These are phyloP conservation scores for Valencia hispanica DNA, from an alignment of 2,797 vertebrate genomes.

Conservation along the genomic window DNA sequence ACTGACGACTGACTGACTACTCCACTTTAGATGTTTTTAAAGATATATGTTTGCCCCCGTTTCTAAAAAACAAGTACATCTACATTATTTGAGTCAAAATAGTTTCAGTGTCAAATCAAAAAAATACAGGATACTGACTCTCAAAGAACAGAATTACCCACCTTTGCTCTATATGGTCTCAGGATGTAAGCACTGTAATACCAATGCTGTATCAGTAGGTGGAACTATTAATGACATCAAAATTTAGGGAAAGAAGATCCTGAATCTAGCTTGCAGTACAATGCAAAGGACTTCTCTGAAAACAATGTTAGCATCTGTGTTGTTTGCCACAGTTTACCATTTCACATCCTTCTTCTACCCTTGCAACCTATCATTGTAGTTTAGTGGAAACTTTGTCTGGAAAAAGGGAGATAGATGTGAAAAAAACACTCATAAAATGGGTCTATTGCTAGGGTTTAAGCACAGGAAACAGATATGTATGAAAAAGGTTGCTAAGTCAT, in stretches of 20 bases:
- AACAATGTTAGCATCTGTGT: not conserved
- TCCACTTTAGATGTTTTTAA: too few relatives aligned
- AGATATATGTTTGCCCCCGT: too few relatives aligned
- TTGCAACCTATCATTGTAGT: not conserved
- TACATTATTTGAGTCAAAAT: too few relatives aligned
- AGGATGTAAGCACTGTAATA: not conserved
- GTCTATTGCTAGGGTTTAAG: not conserved
- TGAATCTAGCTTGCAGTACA: not conserved
- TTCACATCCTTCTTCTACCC: not conserved
- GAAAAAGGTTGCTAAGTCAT: not conserved
- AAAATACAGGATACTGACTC: too few relatives aligned
- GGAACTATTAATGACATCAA: not conserved
- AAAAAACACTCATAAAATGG: not conserved
- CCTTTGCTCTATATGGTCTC: not conserved
- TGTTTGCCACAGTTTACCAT: not conserved
- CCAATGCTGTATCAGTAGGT: not conserved
- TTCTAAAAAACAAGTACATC: too few relatives aligned
- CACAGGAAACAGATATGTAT: not conserved
- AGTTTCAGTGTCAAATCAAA: too few relatives aligned
- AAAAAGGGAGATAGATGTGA: not conserved
- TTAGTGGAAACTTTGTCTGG: not conserved
- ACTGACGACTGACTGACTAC: too few relatives aligned
- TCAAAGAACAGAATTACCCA: too few relatives aligned
- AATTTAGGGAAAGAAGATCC: not conserved
- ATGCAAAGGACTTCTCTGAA: not conserved